Conservation (phyloP, 2,797 vertebrate genomes). For the Austrolebias charrua region DNA sequence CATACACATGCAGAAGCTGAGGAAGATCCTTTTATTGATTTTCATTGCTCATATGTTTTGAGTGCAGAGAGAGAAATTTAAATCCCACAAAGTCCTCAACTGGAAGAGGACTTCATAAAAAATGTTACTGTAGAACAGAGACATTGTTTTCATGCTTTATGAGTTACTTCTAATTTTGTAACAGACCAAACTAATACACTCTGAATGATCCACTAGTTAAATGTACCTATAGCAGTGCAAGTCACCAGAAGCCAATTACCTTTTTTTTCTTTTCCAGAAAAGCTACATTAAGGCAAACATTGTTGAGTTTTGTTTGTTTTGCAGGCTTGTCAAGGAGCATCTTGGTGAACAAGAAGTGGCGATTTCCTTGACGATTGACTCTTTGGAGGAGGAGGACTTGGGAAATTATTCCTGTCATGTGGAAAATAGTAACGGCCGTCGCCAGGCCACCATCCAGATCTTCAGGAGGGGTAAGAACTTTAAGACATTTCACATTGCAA, state of each 20-base stretch:
- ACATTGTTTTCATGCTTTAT: slow-evolving; percentile 2
- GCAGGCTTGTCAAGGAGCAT: slow-evolving; percentile 92
- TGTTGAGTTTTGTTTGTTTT: slow-evolving; percentile 35
- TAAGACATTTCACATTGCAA: slow-evolving; percentile 6
- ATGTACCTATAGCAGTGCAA: background rate
- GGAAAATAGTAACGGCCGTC: slow-evolving; percentile 94
- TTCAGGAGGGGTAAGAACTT: slow-evolving; percentile 88
- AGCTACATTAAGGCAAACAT: background rate
- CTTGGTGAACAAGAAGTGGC: slow-evolving; percentile 97
- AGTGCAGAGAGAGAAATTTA: slow-evolving; percentile 63
- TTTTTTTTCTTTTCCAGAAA: too few relatives aligned
- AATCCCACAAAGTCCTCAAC: slow-evolving; percentile 58
- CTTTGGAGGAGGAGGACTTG: slow-evolving; percentile 92
- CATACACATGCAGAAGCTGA: slow-evolving; percentile 23
- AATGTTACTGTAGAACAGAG: slow-evolving; percentile 5
- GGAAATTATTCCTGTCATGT: slow-evolving; percentile 98
- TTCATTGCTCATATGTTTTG: slow-evolving; percentile 75
- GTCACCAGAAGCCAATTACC: background rate
- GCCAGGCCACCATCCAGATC: slow-evolving; percentile 92
- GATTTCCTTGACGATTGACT: slow-evolving; percentile 93
- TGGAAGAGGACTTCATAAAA: slow-evolving; percentile 21
- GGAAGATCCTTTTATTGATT: slow-evolving; percentile 76
- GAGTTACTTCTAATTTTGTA: too few relatives aligned
- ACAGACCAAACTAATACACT: slow-evolving; percentile 4
- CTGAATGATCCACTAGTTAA: background rate